Evolutionary conservation across 2,888 invertebrate genomes (phyloP).

Genomic region (Drosophila buzzatii): DNA sequence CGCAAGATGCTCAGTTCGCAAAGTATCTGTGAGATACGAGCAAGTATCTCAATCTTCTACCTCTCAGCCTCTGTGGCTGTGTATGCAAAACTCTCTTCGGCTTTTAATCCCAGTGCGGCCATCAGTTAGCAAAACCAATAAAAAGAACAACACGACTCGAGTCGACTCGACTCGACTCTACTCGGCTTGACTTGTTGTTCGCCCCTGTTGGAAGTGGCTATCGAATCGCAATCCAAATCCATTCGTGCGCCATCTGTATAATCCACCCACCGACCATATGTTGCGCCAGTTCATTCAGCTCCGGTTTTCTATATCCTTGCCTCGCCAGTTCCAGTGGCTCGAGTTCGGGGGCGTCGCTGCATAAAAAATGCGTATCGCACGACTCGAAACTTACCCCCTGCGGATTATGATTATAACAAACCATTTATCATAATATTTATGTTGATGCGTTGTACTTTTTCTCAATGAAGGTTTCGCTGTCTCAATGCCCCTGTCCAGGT

Average conservation of each 20-base stretch:
- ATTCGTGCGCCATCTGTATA: conserved; percentile 76
- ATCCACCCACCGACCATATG: conserved; percentile 83
- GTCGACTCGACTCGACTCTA: conserved; percentile 51
- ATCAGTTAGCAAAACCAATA: conserved; percentile 68
- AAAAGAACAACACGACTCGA: conserved; percentile 69
- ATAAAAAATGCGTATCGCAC: conserved; percentile 74
- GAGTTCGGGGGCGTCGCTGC: conserved; percentile 41
- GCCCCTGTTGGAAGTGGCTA: conserved; percentile 44
- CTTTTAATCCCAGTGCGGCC: conserved; percentile 52
- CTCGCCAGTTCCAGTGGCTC: conserved; percentile 24
- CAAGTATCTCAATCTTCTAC: conserved; percentile 25
- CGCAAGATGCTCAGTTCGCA: conserved; percentile 65
- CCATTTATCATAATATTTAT: conserved; percentile 85
- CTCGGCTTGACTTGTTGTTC: conserved; percentile 51
- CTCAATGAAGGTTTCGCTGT: conserved; percentile 79
- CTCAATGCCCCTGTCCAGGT: conserved; percentile 21
- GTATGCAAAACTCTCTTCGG: conserved; percentile 32
- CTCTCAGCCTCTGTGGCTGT: background rate
- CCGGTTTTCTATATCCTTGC: conserved; percentile 7
- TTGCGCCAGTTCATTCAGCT: conserved; percentile 70
- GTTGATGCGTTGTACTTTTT: conserved; percentile 84
- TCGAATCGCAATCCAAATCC: conserved; percentile 66
- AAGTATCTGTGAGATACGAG: conserved; percentile 59
- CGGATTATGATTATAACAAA: conserved; percentile 83
- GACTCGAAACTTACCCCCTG: conserved; percentile 83